Conservation (phyloP, 2,113 vertebrate genomes). For the Salvelinus fontinalis region DNA sequence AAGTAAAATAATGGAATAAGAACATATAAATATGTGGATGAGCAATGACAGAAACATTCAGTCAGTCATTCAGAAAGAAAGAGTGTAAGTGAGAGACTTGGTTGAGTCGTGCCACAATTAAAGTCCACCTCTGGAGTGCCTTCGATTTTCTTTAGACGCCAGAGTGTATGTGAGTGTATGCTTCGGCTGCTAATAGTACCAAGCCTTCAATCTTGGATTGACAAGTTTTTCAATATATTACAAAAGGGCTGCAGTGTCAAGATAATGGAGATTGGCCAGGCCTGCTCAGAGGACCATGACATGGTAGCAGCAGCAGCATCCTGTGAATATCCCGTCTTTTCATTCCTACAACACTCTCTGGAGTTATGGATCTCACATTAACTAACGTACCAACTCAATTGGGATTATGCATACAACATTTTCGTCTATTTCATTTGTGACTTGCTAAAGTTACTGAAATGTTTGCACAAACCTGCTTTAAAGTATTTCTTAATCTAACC, state of each 20-base stretch:
- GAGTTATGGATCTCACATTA: not conserved
- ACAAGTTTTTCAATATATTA: constrained; percentile 33
- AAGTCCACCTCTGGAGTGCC: not conserved
- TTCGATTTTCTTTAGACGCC: constrained; percentile 5
- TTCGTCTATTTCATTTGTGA: too few species aligned
- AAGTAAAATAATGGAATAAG: too few species aligned
- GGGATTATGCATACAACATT: too few species aligned
- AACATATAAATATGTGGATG: too few species aligned
- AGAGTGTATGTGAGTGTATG: not conserved
- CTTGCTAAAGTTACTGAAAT: too few species aligned
- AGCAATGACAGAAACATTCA: too few species aligned
- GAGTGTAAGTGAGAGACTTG: not conserved
- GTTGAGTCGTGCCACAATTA: not conserved
- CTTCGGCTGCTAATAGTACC: not conserved
- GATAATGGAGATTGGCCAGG: not conserved
- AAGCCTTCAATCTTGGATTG: constrained; percentile 1
- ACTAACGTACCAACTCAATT: too few species aligned
- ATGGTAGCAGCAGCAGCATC: constrained; percentile 2
- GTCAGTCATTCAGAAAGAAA: not conserved
- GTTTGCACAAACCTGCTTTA: too few species aligned
- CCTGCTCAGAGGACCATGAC: constrained; percentile 15
- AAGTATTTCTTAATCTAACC: too few species aligned
- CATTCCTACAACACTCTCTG: not conserved
- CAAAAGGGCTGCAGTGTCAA: constrained; percentile 7
- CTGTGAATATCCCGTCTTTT: not conserved